Evolutionary conservation across 2,797 vertebrate species (phyloP).

Genomic region (Acridotheres tristis): DNA sequence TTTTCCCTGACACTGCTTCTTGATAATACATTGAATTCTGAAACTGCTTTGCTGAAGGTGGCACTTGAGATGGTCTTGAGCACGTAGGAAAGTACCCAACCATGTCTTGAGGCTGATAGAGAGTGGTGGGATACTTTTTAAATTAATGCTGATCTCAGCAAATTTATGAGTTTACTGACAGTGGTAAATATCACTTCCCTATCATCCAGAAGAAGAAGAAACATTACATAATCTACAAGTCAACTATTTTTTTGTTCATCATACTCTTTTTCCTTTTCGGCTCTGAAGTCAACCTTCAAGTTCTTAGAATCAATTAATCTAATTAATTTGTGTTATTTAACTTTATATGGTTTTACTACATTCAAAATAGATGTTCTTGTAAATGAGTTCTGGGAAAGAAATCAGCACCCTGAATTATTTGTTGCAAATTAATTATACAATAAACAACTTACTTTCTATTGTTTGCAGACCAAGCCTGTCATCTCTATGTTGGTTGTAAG

Average conservation of each 20-base stretch:
- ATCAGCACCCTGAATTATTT: constrained; percentile 12
- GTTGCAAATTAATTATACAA: constrained; percentile 17
- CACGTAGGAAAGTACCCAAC: not conserved
- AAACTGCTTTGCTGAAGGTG: not conserved
- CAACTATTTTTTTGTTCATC: not conserved
- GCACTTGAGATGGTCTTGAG: not conserved
- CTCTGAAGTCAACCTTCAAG: not conserved
- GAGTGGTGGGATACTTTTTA: not conserved
- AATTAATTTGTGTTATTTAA: not conserved
- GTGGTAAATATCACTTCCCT: not conserved
- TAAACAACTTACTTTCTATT: not conserved
- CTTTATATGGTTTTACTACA: not conserved
- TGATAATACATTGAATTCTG: not conserved
- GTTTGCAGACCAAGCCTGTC: not conserved
- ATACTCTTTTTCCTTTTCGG: not conserved
- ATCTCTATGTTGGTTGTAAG: not conserved
- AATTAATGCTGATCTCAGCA: not conserved
- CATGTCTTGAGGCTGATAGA: not conserved
- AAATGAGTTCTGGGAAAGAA: not conserved
- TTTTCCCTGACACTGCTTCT: not conserved
- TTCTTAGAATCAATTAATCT: not conserved
- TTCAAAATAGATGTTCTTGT: not conserved
- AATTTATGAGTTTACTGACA: not conserved
- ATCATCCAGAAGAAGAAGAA: not conserved
- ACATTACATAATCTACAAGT: not conserved